Evolutionary conservation across 2,888 invertebrate genomes (phyloP).

Genomic region (Anagyrus pseudococci): DNA sequence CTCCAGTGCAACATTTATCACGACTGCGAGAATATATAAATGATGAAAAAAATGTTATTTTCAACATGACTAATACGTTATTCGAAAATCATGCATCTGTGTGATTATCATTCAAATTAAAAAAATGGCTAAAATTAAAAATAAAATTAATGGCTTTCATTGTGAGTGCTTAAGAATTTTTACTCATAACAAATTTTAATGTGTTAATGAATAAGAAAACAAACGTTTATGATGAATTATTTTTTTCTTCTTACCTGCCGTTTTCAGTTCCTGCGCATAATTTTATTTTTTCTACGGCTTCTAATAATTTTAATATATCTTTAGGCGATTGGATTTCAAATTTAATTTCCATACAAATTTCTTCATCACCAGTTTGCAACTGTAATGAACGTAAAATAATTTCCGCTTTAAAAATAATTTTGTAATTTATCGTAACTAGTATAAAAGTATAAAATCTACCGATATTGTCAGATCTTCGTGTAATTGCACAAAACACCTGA

Average conservation of each 20-base stretch:
- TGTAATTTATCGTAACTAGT: neutral
- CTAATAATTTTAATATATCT: conserved; percentile 9
- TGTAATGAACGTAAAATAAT: neutral
- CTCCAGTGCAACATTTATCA: conserved; percentile 15
- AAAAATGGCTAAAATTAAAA: conserved; percentile 6
- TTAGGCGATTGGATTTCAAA: conserved; percentile 4
- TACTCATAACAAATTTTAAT: neutral
- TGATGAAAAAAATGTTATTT: conserved; percentile 4
- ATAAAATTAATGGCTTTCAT: neutral
- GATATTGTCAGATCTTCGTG: conserved; percentile 19
- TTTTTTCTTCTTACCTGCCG: neutral
- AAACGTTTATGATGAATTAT: neutral
- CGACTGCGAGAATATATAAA: conserved; percentile 16
- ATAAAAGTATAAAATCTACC: conserved; percentile 2
- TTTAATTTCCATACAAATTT: conserved; percentile 12
- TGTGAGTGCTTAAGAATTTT: too few relatives aligned
- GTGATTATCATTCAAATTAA: neutral
- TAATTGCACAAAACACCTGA: conserved; percentile 15
- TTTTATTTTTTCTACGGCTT: conserved; percentile 13
- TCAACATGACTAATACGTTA: neutral
- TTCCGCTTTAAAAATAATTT: neutral
- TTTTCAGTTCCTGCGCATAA: conserved; percentile 18
- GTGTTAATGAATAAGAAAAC: neutral
- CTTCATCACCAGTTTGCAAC: conserved; percentile 21
- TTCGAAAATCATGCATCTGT: too few relatives aligned